Percentiles rank a stretch among this genome's conserved stretches.
Conservation (phyloP, 2,888 invertebrate genomes). For the Noctua janthina region DNA sequence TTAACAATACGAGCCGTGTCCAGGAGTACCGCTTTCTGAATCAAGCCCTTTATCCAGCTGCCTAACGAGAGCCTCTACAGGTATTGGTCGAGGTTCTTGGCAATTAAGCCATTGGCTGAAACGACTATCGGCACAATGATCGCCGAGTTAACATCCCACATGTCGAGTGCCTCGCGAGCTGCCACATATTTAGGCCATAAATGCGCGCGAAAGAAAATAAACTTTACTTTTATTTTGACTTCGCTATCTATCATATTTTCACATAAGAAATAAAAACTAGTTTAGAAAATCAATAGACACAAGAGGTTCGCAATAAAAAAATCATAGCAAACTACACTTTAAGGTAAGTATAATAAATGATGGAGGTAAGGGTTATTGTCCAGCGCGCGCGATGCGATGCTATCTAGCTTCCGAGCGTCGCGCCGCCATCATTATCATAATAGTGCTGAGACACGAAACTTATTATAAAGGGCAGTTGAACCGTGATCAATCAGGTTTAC, state of each 20-base stretch:
- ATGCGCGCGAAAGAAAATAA: no score
- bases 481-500: slow-evolving; percentile 83
- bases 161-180: no score
- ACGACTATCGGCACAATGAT: no score
- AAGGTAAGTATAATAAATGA: slow-evolving; percentile 86
- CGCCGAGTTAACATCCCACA: no score
- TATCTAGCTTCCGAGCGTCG: slow-evolving; percentile 88
- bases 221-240: background rate
- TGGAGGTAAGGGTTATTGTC: slow-evolving; percentile 88
- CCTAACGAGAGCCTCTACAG: no score
- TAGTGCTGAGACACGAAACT: slow-evolving; percentile 86
- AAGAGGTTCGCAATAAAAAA: slow-evolving; percentile 43
- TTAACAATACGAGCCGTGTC: no score
- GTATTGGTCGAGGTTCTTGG: no score
- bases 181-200: no score
- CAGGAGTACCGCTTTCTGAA: no score
- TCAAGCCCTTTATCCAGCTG: no score
- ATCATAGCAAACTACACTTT: slow-evolving; percentile 75
- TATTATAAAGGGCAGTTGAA: slow-evolving; percentile 77
- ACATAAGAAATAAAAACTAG: background rate
- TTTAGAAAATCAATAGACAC: background rate
- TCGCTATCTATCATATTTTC: background rate
- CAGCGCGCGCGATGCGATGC: slow-evolving; percentile 88
- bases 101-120: no score
- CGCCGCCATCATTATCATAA: slow-evolving; percentile 87